These are phyloP conservation scores for Anabacerthia variegaticeps DNA, from an alignment of 2,797 vertebrate genomes.

Conservation along the genomic window DNA sequence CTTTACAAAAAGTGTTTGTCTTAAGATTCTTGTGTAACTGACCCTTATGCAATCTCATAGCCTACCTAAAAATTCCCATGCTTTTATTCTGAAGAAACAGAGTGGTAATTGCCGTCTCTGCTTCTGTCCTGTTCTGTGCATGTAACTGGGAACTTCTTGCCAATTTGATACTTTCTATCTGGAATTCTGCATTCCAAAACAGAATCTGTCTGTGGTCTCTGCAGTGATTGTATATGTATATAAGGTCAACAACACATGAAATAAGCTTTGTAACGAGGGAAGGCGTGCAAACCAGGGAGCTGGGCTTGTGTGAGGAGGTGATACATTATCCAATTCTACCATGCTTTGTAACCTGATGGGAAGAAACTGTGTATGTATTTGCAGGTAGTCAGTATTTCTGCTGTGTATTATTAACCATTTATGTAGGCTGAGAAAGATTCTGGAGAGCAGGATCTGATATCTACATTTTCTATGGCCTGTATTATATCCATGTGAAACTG, in stretches of 20 bases:
- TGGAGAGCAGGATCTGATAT: not conserved
- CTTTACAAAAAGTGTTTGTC: slow-evolving; percentile 77
- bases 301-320: not conserved
- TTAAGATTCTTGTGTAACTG: not conserved
- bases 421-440: not conserved
- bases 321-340: not conserved
- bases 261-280: not conserved
- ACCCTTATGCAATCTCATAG: not conserved
- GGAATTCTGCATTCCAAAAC: not conserved
- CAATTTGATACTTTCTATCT: not conserved
- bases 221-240: not conserved
- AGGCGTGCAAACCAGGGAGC: not conserved
- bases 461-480: not conserved
- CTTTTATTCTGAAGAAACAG: not conserved
- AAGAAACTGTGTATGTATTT: not conserved
- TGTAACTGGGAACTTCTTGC: not conserved
- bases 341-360: not conserved
- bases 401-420: not conserved
- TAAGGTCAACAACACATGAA: not conserved
- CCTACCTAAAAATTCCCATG: not conserved
- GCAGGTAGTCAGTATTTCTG: not conserved
- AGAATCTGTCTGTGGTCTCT: not conserved
- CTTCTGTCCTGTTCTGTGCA: not conserved
- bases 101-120: not conserved
- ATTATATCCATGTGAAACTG: not conserved